These are phyloP conservation scores for Chloroclysta siterata DNA, from an alignment of 2,888 invertebrate genomes.

Conservation along the genomic window DNA sequence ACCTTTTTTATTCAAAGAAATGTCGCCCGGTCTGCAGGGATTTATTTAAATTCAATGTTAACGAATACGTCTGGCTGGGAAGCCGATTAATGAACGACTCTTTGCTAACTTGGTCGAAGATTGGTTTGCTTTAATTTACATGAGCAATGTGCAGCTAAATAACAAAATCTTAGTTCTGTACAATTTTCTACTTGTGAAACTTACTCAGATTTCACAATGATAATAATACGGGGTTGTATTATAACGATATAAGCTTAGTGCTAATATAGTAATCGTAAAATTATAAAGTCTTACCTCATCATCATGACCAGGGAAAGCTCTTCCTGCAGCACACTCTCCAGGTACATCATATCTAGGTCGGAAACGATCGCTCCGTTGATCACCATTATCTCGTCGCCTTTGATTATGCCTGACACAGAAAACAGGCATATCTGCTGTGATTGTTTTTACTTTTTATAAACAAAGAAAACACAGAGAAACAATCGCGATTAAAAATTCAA, in stretches of 20 bases:
- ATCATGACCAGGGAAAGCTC: conserved; percentile 97
- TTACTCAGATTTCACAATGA: too few relatives aligned
- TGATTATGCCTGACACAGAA: conserved; percentile 93
- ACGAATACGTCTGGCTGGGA: conserved; percentile 57
- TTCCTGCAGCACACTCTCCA: conserved; percentile 98
- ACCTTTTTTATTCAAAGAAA: conserved; percentile 52
- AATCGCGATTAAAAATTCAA: conserved; percentile 46
- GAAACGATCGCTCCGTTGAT: conserved; percentile 99
- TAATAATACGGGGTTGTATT: too few relatives aligned
- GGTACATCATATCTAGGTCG: conserved; percentile 99
- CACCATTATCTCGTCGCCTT: conserved; percentile 99
- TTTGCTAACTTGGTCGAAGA: conserved; percentile 55
- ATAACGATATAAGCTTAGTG: too few relatives aligned
- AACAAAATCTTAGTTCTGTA: neutral
- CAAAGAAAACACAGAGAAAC: conserved; percentile 43
- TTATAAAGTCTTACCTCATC: conserved; percentile 88
- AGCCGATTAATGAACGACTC: conserved; percentile 61
- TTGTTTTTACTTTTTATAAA: conserved; percentile 55
- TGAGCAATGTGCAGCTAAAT: conserved; percentile 43
- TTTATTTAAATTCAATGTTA: conserved; percentile 67
- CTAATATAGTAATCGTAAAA: neutral
- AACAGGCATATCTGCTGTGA: conserved; percentile 61
- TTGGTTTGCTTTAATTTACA: conserved; percentile 56
- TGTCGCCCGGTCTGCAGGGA: conserved; percentile 46
- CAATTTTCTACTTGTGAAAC: too few relatives aligned